Conservation (phyloP, 2,888 invertebrate species). For the Scaptomyza polygonia region DNA sequence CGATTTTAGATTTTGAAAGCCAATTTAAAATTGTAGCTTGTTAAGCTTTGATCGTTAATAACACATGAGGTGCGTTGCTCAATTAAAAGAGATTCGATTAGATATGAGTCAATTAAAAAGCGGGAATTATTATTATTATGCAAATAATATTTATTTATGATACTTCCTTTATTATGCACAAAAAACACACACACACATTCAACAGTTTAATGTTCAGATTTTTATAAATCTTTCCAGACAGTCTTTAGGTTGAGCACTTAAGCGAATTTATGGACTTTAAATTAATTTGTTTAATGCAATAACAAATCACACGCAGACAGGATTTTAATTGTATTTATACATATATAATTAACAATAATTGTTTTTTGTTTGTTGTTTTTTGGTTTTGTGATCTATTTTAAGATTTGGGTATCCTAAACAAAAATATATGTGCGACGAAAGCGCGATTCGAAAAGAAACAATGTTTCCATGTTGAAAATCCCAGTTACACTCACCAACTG, state of each 20-base stretch:
- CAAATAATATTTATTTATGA: constrained; percentile 39
- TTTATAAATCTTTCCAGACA: constrained; percentile 5
- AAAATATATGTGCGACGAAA: constrained; percentile 8
- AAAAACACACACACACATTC: constrained; percentile 20
- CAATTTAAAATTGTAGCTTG: constrained; percentile 14
- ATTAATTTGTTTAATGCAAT: constrained; percentile 23
- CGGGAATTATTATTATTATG: constrained; percentile 32
- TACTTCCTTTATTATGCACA: constrained; percentile 26
- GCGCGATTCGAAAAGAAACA: constrained; percentile 50
- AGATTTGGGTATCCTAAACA: constrained; percentile 10
- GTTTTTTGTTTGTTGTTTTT: neutral
- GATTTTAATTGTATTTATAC: constrained; percentile 11
- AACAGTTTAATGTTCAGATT: constrained; percentile 11
- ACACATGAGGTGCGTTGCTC: constrained; percentile 10
- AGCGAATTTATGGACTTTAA: constrained; percentile 21
- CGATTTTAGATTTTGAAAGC: constrained; percentile 30
- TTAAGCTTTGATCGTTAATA: constrained; percentile 15
- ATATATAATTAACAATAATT: neutral
- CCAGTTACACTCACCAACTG: constrained; percentile 83
- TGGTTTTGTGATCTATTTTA: constrained; percentile 14
- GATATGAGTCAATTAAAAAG: constrained; percentile 32
- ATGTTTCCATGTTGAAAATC: constrained; percentile 81
- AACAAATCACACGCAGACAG: constrained; percentile 14
- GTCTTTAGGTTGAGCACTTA: constrained; percentile 9
- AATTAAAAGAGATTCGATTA: constrained; percentile 25